Base-by-base conservation (phyloP, 1,140 invertebrate species). In the Cotesia typhae region DNA sequence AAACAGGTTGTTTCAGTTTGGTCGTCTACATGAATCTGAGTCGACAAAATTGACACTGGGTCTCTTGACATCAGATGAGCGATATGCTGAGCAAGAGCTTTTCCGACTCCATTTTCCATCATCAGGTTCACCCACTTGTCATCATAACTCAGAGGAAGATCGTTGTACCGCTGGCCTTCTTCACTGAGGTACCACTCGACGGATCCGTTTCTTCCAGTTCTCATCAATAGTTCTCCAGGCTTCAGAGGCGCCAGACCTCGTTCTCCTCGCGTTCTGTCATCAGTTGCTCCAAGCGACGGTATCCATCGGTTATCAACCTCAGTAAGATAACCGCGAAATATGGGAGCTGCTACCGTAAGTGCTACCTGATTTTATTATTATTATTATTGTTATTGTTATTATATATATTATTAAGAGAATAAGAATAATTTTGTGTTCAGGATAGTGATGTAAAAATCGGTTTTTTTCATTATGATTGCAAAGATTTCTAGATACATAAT, bases 31-130 rank as follows among this genome's bases (percentile, higher is more conserved):
- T 98, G 83, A 9, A 99, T 89, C 85, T 98, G 98, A 85, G 99
- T 98, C 53, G 92, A 93, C 88, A 98, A 99, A 35, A 99, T 87
- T n/a, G 96, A 96, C 0, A 99, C 93, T 0, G 98, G 94, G 87
- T 99, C 98, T 57, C 98, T 90, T 73, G 99, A 99, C 84, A 99
- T 99, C 59, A 99, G 89, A 89, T 99, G 98, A 51, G 98, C 96
- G 75, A 99, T 92, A 84, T 99, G 98, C 85, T 95, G 91, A 7
- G 98, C 95, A 71, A 99, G 87, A 57, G 95, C 88, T 81, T 94
- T 92, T 87, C 99, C 97, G 74, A 99, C 96, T 70, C 93, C 96
- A 80, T 93, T 94, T 66, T 94, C 92, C 17, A 92, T 83, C 28
- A 99, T 90, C 75, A 94, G 90, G 53, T 94, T 85, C 82, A 94